Evolutionary conservation across 2,888 invertebrate species (phyloP).

Genomic region (Rhingia rostrata): DNA sequence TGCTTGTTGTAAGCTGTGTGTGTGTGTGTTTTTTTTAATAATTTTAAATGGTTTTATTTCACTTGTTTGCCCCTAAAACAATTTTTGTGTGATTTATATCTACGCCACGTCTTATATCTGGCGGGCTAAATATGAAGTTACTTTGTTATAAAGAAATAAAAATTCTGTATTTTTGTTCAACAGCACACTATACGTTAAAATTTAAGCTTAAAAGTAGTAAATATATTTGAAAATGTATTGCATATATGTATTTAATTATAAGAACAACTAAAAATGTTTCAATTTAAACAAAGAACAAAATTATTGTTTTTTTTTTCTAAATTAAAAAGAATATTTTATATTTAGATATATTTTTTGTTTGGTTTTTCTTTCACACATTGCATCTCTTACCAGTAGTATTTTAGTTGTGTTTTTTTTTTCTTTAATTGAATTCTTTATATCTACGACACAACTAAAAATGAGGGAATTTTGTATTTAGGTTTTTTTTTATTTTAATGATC

Average conservation of each 20-base stretch:
- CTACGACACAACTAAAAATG: conserved; percentile 58
- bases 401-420: neutral
- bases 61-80: conserved; percentile 54
- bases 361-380: conserved; percentile 28
- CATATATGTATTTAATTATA: conserved; percentile 47
- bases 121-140: conserved; percentile 39
- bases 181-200: conserved; percentile 66
- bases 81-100: conserved; percentile 25
- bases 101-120: conserved; percentile 30
- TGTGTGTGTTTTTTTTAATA: conserved; percentile 16
- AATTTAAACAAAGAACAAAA: conserved; percentile 41
- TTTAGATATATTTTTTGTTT: conserved; percentile 6
- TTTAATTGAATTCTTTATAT: conserved; percentile 34
- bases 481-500: neutral
- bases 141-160: conserved; percentile 31
- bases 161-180: conserved; percentile 20
- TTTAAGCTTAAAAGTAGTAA: conserved; percentile 71
- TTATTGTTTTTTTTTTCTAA: conserved; percentile 36
- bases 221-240: conserved; percentile 71
- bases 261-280: conserved; percentile 42
- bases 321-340: conserved; percentile 24
- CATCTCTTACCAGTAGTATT: conserved; percentile 54
- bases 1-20: conserved; percentile 70
- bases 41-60: conserved; percentile 26
- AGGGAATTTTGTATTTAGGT: conserved; percentile 45